Evolutionary conservation across 1,140 invertebrate genomes (phyloP), one percentile per base, ranked within the genome.

Genomic region (Drosophila hydei): DNA sequence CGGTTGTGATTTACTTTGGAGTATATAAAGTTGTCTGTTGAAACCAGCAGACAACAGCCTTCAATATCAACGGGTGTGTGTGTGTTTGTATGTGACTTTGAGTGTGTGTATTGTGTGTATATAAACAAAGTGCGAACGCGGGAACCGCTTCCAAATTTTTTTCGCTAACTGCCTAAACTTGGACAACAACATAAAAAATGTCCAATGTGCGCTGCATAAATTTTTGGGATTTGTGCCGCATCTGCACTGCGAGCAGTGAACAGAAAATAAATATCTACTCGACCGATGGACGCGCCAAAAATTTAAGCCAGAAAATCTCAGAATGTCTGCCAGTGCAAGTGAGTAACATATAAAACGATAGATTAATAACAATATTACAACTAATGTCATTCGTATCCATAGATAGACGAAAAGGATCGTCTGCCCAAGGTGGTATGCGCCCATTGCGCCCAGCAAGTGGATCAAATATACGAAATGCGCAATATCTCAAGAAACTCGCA

Each of bases 381-480:
- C 4, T 6, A 21, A n/a, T n/a, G 4, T 7, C 2, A 12, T 7
- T 12, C 9, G 0, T 2, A 21, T 47, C 1, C 91, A 3, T 76
- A 95, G 95, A 92, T 95, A 16, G 92, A 93, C 50, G 94, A 95
- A 87, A 94, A 94, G 75, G 95, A 95, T 90, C 94, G 94, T 9
- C 88, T 95, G 60, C 95, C 95, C 51, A 95, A 95, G 92, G 94
- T 94, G 18, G 93, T 95, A n/a, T 95, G 95, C 77, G 92, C 92
- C 4, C 93, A 93, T 43, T 95, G 95, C 79, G 88, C 95, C 30
- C 93, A 93, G 70, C 94, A 94, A 65, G 75, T 95, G 45, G 95
- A 95, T 55, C 93, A 92, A 36, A 94, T 93, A 54, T 93, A 93
- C 73, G 93, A 93, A 18, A 95, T 95, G 81, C 91, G 94, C 60